phyloP scores from a whole-genome alignment of 30 jellyfish, hydroid and myxozoan species.

The Phacellophora camtschatica region DNA sequence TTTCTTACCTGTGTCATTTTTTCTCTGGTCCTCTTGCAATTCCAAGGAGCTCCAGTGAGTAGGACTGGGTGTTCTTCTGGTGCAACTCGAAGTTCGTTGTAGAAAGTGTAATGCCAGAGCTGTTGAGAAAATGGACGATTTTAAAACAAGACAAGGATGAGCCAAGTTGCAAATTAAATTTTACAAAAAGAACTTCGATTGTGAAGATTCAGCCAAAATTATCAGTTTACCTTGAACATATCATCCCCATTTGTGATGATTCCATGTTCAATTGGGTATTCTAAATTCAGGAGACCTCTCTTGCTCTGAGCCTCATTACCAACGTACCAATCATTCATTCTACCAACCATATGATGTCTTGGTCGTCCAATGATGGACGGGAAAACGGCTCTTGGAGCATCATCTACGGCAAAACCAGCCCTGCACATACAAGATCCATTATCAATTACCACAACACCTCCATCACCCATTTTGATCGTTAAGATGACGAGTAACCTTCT shows the following conservation, averaged over 20 bases:
- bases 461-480: slow-evolving; percentile 92
- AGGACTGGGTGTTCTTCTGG: slow-evolving; percentile 99
- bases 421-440: slow-evolving; percentile 99
- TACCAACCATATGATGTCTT: slow-evolving; percentile 99
- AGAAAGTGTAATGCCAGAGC: slow-evolving; percentile 99
- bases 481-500: too few relatives aligned
- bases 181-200: too few relatives aligned
- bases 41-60: slow-evolving; percentile 99
- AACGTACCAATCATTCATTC: slow-evolving; percentile 98
- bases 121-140: neutral
- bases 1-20: slow-evolving; percentile 97
- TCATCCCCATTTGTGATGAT: slow-evolving; percentile 99
- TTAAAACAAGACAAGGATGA: neutral
- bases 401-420: slow-evolving; percentile 99
- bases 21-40: slow-evolving; percentile 99
- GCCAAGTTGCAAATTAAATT: too few relatives aligned
- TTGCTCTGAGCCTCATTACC: slow-evolving; percentile 99
- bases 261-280: slow-evolving; percentile 99
- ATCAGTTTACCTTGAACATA: slow-evolving; percentile 96
- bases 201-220: too few relatives aligned
- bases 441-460: slow-evolving; percentile 99
- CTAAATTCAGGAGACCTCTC: slow-evolving; percentile 98
- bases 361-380: slow-evolving; percentile 99
- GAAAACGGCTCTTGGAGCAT: slow-evolving; percentile 99
- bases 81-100: slow-evolving; percentile 99